A percentile compares a stretch with the other conserved stretches of the same genome.
These are phyloP conservation scores for Pristionchus mayeri DNA, from an alignment of 2,888 invertebrate species.

Conservation along the genomic window DNA sequence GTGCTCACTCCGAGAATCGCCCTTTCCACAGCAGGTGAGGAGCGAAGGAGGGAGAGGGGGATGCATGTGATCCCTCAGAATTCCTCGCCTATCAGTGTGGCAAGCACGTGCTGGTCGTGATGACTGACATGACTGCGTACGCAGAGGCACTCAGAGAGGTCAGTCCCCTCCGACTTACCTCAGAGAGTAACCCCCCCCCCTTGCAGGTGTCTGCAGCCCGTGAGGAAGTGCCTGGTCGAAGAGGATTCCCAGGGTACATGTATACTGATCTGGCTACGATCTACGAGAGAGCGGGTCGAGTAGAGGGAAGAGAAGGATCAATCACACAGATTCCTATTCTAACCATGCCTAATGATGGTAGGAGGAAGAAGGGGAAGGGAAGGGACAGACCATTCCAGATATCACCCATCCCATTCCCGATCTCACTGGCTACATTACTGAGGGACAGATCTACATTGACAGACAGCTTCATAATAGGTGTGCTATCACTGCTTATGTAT, in stretches of 20 bases:
- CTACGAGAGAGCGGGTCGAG: constrained; percentile 97
- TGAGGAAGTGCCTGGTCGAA: constrained; percentile 98
- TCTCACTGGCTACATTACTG: constrained; percentile 99
- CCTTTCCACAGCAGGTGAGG: constrained; percentile 87
- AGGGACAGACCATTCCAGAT: constrained; percentile 80
- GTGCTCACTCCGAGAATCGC: constrained; percentile 98
- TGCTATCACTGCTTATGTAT: no score
- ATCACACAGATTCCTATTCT: constrained; percentile 99
- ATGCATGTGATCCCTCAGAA: constrained; percentile 80
- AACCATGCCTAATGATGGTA: constrained; percentile 97
- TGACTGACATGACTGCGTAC: constrained; percentile 99
- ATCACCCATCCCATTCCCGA: constrained; percentile 99
- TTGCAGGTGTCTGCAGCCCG: constrained; percentile 88
- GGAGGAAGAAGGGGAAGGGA: background rate
- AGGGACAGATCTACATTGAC: constrained; percentile 98
- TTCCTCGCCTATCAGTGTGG: constrained; percentile 99
- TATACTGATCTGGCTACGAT: constrained; percentile 99
- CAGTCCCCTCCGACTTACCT: constrained; percentile 82
- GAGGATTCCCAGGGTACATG: constrained; percentile 98
- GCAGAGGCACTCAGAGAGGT: constrained; percentile 97
- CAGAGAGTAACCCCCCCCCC: background rate
- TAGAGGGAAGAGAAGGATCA: constrained; percentile 96
- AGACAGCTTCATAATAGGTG: constrained; percentile 94
- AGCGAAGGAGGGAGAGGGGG: background rate
- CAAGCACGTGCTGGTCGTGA: constrained; percentile 97